Base-by-base conservation (phyloP, 2,888 invertebrate genomes). In the Deroplatys truncata region DNA sequence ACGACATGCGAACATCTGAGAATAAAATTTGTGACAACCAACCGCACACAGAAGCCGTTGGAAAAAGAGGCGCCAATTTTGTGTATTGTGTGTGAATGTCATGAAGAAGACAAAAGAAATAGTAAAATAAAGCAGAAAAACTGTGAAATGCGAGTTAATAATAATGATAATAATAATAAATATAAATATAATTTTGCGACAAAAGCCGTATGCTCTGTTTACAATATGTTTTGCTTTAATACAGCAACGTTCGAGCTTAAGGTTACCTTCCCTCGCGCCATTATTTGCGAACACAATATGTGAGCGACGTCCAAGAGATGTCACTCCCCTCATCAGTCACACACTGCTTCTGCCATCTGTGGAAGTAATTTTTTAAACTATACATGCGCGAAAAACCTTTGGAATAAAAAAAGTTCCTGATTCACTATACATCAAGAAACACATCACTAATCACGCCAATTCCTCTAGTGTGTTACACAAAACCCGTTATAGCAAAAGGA, bases 311-410 rank as follows among this genome's bases (percentile, higher is more conserved):
- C 86, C 88, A 85, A 90, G 84, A 90, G 90, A 88, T 84, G 90
- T 89, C 89, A 88, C 90, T 88, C 31, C 89, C 85, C 86, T 89
- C 86, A 85, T 89, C 84, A 83, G 88, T 90, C 89, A 91, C 85
- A 90, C 89, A 89, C 90, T 90, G 88, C 90, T 88, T 88, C 90
- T 91, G 90, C 91, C 88, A 90, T 91, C 90, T 90, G 91, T 91
- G 91, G 89, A 91, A 88, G 90, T 84, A 91, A 91, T 91, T 89
- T 91, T 86, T 87, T 84, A 88, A 86, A 83, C 89, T 89, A 86
- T 85, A 89, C 89, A 89, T 82, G 82, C 89, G 87, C 87, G 87
- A 16, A 87, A 82, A 56, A 49, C 85, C 85, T 28, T 85, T 72
- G 56, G 56, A 85, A 85, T 85, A 49, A 85, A 85, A 72, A 43